Percentiles rank a stretch among this genome's conserved stretches.
These are phyloP conservation scores for Willowsia nigromaculata DNA, from an alignment of 2,888 invertebrate species.

Conservation along the genomic window DNA sequence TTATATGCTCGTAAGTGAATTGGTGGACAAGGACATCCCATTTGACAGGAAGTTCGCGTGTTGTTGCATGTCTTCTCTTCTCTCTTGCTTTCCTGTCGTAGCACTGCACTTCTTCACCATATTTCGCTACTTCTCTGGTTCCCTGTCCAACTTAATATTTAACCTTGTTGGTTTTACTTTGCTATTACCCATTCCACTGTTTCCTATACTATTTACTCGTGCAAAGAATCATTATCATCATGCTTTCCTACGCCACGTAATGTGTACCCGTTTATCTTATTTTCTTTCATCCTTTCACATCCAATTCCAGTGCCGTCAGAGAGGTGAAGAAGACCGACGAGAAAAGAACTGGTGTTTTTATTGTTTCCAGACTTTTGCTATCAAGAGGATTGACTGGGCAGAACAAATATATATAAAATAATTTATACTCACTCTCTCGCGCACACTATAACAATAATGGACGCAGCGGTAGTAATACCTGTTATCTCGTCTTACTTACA, in stretches of 20 bases:
- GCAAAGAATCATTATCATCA: neutral
- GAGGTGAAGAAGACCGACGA: too few relatives aligned
- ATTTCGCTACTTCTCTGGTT: neutral
- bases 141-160: conserved; percentile 57
- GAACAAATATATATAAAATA: too few relatives aligned
- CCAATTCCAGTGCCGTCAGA: too few relatives aligned
- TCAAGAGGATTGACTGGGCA: too few relatives aligned
- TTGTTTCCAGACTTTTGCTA: too few relatives aligned
- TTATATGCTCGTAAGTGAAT: neutral
- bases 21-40: neutral
- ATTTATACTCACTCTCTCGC: too few relatives aligned
- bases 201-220: neutral
- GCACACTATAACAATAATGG: too few relatives aligned
- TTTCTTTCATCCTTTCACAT: too few relatives aligned
- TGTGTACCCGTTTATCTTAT: too few relatives aligned
- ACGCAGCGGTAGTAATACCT: too few relatives aligned
- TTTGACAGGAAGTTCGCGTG: neutral
- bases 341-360: too few relatives aligned
- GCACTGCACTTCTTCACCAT: neutral
- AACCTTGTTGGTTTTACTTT: conserved; percentile 19
- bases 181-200: neutral
- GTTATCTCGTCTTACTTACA: too few relatives aligned
- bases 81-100: neutral
- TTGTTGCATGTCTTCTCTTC: neutral
- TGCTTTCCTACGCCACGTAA: neutral